These are phyloP conservation scores for Drosophila ambigua DNA, from an alignment of 1,140 invertebrate genomes.

Conservation along the genomic window DNA sequence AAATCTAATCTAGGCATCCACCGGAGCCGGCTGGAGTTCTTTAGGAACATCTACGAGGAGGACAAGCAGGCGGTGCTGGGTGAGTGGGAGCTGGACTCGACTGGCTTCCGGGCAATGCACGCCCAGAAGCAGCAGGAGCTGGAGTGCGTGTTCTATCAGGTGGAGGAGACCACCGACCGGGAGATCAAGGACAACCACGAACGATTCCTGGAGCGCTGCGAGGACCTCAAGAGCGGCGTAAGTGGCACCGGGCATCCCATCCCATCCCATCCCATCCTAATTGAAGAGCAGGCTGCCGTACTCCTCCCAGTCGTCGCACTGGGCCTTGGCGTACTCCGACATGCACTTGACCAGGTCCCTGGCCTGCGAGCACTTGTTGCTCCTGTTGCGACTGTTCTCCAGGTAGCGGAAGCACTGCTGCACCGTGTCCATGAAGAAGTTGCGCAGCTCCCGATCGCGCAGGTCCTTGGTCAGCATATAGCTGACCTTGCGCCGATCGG, in stretches of 20 bases:
- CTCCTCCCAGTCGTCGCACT: constrained; percentile 86
- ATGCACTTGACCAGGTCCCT: constrained; percentile 85
- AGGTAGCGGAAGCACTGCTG: constrained; percentile 86
- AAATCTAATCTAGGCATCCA: constrained; percentile 80
- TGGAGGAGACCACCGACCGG: constrained; percentile 66
- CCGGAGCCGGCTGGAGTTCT: constrained; percentile 84
- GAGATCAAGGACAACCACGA: constrained; percentile 63
- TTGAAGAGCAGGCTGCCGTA: constrained; percentile 68
- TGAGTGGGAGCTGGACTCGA: constrained; percentile 84
- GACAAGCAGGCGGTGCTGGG: constrained; percentile 85
- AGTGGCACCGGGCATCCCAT: no score
- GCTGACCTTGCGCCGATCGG: constrained; percentile 85
- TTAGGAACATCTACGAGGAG: constrained; percentile 85
- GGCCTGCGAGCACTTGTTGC: constrained; percentile 85
- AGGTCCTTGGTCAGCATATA: constrained; percentile 85
- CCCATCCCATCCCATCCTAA: background rate
- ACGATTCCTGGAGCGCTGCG: constrained; percentile 80
- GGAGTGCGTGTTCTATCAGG: constrained; percentile 77
- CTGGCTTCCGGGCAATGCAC: constrained; percentile 79
- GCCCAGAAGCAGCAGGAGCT: constrained; percentile 73
- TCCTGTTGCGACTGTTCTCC: constrained; percentile 75
- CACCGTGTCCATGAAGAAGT: constrained; percentile 85
- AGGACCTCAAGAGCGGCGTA: constrained; percentile 85
- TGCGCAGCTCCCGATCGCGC: constrained; percentile 84
- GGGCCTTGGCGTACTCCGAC: constrained; percentile 85